Percentiles rank a stretch among this genome's conserved stretches.
Evolutionary conservation across 2,888 invertebrate species (phyloP).

Genomic region (Tetragonula carbonaria): DNA sequence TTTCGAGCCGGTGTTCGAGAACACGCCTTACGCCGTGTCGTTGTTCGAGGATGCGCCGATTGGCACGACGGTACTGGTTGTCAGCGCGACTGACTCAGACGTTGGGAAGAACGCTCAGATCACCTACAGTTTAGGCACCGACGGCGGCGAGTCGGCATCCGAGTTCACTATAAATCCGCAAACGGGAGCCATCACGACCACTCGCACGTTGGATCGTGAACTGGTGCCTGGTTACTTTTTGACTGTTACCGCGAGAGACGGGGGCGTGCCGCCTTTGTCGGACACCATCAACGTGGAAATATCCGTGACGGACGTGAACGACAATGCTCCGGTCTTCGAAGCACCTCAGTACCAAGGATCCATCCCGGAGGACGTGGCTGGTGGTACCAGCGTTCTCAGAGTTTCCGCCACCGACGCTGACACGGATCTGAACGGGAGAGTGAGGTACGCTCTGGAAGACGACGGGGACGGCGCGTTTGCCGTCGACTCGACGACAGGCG

Average conservation of each 20-base stretch:
- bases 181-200: conserved; percentile 96
- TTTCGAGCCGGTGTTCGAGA: conserved; percentile 96
- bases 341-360: conserved; percentile 92
- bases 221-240: conserved; percentile 91
- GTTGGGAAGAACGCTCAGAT: conserved; percentile 97
- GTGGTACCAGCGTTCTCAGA: conserved; percentile 92
- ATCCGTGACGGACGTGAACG: conserved; percentile 97
- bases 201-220: conserved; percentile 94
- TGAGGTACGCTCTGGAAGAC: conserved; percentile 89
- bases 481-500: conserved; percentile 96
- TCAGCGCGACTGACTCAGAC: conserved; percentile 97
- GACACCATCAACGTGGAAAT: conserved; percentile 98
- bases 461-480: conserved; percentile 96
- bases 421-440: conserved; percentile 93
- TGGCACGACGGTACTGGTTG: conserved; percentile 95
- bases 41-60: conserved; percentile 97
- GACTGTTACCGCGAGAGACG: conserved; percentile 96
- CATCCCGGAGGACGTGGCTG: conserved; percentile 94
- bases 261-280: conserved; percentile 94
- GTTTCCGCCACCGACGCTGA: conserved; percentile 94
- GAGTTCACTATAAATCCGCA: conserved; percentile 95
- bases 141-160: conserved; percentile 85
- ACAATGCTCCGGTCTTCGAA: conserved; percentile 95
- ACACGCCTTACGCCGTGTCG: conserved; percentile 95
- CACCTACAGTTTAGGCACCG: conserved; percentile 90